Evolutionary conservation across 2,888 invertebrate species (phyloP), one percentile per base, ranked within the genome.

Genomic region (Sceliomorpha sp.): DNA sequence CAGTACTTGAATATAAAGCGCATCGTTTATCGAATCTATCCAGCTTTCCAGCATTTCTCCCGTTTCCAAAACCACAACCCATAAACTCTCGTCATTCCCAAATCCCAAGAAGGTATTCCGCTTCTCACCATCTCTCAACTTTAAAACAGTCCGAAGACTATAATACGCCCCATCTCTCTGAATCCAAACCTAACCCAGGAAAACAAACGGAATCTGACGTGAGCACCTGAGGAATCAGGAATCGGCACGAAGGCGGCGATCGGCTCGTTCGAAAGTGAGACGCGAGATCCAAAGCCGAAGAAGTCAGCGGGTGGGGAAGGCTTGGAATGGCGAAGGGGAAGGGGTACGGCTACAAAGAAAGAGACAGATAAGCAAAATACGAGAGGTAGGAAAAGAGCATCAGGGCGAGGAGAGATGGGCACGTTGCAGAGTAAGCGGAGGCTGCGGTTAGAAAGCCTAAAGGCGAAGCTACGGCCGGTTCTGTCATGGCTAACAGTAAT

Each of bases 241-340:
- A 14, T 34, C 29, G 7, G 29, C n/a, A 40, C n/a, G 36, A 32
- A 20, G 20, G 5, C 20, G 42, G 58, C 14, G 89, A 89, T 89
- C 89, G 85, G 89, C 89, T 89, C 89, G 89, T 88, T 89, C 89
- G 89, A 89, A 90, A 89, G 89, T 20, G 20, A 20, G 20, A 20
- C 20, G 20, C 20, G 20, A 20, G 5, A 20, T 20, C 2, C 20
- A 5, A 2, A 20, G 5, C 5, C 20, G 20, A 20, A 20, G 20
- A 20, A 5, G 20, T 20, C n/a, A n/a, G n/a, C n/a, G 89, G 89
- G 39, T 44, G 87, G 81, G 83, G 85, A 82, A 26, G 39, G 29
- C 29, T 9, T 9, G 44, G 37, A 36, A 40, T 48, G 60, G 26
- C 50, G 27, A 39, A 37, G 13, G 5, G 42, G 14, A 31, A 37